Evolutionary conservation across 2,888 invertebrate genomes (phyloP), one percentile per base, ranked within the genome.

Genomic region (Trilocha varians): DNA sequence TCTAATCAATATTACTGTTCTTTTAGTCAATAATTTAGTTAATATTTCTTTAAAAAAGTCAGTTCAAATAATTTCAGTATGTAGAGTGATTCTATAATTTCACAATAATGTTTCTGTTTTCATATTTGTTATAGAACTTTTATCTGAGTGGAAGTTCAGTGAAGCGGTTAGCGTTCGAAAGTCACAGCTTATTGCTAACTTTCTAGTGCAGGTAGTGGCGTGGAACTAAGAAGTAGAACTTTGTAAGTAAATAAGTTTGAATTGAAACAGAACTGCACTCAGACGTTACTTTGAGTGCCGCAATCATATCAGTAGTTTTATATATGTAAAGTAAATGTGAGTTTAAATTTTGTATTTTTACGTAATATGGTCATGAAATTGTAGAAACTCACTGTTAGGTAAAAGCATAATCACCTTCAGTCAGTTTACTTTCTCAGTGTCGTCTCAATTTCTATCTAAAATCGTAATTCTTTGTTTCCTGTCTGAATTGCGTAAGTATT

Each of bases 131-230:
- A 62, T 65, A 65, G 59, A 66, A 70, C 50, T 68, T 70, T 61
- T 62, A 66, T 65, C 63, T 61, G 56, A 60, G 66, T 53, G 49
- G 46, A 65, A 65, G 66, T 65, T 67, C 54, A 62, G 61, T 61
- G 52, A 51, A 65, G 59, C 66, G 61, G 60, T 77, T 70, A 66
- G 66, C 65, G 71, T 75, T 78, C 69, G 64, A 59, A 70, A 72
- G 72, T 73, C 69, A 68, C 63, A 57, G 65, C 63, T 69, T 67
- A 70, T 64, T 65, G 59, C 60, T 44, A 75, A 78, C 64, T 75
- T 78, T 62, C 54, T 53, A 55, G 62, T 49, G 52, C 53, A 59
- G 56, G 55, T 62, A 53, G 45, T 45, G 43, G 39, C 36, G 42
- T 41, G 42, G 46, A 40, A 43, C 49, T 37, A 34, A 44, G 35